Percentiles rank a stretch among this genome's conserved stretches.
Evolutionary conservation across 2,113 vertebrate genomes (phyloP).

Genomic region (Saguinus midas): DNA sequence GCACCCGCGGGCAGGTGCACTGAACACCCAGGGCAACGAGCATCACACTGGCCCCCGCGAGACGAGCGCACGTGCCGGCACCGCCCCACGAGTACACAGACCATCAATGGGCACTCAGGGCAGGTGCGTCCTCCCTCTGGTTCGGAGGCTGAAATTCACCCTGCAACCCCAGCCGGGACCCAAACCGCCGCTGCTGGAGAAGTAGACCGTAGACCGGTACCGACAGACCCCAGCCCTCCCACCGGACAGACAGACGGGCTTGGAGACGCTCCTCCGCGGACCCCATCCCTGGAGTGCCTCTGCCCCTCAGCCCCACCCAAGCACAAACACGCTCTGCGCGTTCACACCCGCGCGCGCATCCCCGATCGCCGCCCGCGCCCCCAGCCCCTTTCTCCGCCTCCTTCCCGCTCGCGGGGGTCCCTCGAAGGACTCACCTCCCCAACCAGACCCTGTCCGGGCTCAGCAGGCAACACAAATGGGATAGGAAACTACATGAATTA

Average conservation of each 20-base stretch:
- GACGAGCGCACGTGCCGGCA: background rate
- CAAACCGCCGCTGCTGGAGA: background rate
- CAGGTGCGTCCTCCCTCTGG: background rate
- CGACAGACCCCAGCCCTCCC: background rate
- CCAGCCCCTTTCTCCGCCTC: background rate
- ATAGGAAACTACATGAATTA: background rate
- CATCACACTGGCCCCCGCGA: background rate
- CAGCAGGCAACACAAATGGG: background rate
- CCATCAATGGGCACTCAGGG: background rate
- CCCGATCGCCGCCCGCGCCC: background rate
- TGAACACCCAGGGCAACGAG: background rate
- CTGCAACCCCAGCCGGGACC: background rate
- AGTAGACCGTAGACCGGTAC: no score
- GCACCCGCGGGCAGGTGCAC: background rate
- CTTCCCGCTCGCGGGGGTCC: background rate
- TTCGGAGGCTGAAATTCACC: background rate
- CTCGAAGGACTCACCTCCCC: slow-evolving; percentile 58
- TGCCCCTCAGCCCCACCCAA: background rate
- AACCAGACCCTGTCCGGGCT: background rate
- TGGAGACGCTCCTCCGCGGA: no score
- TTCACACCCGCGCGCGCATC: background rate
- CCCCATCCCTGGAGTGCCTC: rapidly evolving
- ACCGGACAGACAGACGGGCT: no score
- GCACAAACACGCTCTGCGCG: rapidly evolving
- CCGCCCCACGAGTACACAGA: background rate